Evolutionary conservation across 2,888 invertebrate species (phyloP).

Genomic region (Brenthis hecate): DNA sequence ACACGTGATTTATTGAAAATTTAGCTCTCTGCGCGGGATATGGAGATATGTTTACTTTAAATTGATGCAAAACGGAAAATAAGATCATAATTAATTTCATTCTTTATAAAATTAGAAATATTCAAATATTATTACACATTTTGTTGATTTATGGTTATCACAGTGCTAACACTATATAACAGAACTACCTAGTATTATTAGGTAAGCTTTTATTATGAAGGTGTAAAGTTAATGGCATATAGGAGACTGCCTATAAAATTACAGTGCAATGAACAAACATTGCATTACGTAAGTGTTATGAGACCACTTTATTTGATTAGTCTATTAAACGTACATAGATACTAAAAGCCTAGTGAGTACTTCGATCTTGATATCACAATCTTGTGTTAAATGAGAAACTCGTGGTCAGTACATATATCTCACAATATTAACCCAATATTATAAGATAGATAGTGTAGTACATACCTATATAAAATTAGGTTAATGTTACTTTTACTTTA

Average conservation of each 20-base stretch:
- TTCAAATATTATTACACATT: too few species aligned
- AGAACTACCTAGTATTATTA: neutral
- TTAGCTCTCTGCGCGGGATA: too few species aligned
- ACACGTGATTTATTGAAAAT: too few species aligned
- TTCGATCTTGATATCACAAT: neutral
- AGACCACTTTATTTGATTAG: conserved; percentile 30
- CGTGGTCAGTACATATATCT: neutral
- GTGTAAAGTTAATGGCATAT: neutral
- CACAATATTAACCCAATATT: neutral
- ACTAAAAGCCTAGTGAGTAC: neutral
- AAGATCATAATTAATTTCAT: too few species aligned
- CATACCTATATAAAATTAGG: too few species aligned
- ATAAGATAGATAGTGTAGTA: too few species aligned
- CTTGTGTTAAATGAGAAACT: neutral
- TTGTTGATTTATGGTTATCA: too few species aligned
- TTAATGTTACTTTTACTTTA: too few species aligned
- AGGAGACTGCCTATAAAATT: conserved; percentile 25
- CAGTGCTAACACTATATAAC: too few species aligned
- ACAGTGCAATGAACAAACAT: conserved; percentile 27
- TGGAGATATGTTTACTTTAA: too few species aligned
- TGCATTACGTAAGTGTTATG: conserved; percentile 28
- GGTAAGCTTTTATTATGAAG: neutral
- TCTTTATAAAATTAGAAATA: too few species aligned
- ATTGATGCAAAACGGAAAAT: too few species aligned
- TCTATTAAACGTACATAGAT: conserved; percentile 8